Evolutionary conservation across 1,140 invertebrate genomes (phyloP).

Genomic region (Phthorimaea operculella): DNA sequence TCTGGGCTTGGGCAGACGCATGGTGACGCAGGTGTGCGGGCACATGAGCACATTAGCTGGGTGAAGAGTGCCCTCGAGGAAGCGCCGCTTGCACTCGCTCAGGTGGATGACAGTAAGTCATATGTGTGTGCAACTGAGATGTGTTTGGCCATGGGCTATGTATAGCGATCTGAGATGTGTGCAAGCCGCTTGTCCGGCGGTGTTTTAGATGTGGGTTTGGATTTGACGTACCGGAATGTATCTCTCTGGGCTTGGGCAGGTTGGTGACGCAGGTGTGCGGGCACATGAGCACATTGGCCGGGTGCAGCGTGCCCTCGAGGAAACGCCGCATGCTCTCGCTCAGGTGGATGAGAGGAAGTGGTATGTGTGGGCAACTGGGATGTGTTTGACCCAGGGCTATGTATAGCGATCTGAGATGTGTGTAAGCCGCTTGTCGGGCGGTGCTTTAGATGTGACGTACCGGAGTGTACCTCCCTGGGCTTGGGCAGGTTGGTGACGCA

Average conservation of each 20-base stretch:
- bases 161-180: too few relatives aligned
- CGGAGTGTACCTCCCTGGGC: constrained; percentile 95
- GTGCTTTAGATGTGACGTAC: too few relatives aligned
- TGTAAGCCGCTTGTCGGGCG: too few relatives aligned
- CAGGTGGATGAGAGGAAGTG: constrained; percentile 96
- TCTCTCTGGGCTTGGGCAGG: constrained; percentile 96
- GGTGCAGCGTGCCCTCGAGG: constrained; percentile 95
- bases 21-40: constrained; percentile 99
- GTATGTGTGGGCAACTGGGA: too few relatives aligned
- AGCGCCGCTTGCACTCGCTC: constrained; percentile 95
- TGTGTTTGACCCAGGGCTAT: too few relatives aligned
- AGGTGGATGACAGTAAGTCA: constrained; percentile 98
- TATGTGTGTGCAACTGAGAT: constrained; percentile 98
- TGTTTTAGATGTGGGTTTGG: too few relatives aligned
- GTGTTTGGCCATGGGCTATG: too few relatives aligned
- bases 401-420: too few relatives aligned
- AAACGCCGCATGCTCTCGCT: constrained; percentile 97
- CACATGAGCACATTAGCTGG: constrained; percentile 99
- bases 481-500: constrained; percentile 99
- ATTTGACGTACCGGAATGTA: constrained; percentile 95
- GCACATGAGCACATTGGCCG: constrained; percentile 98
- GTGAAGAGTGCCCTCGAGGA: constrained; percentile 96
- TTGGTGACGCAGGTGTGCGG: constrained; percentile 99
- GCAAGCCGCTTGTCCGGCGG: constrained; percentile 96
- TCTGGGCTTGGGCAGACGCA: constrained; percentile 97